Percentiles rank a stretch among this genome's conserved stretches.
phyloP scores from a whole-genome alignment of 2,113 vertebrate species.

The Megaceryle torquata region DNA sequence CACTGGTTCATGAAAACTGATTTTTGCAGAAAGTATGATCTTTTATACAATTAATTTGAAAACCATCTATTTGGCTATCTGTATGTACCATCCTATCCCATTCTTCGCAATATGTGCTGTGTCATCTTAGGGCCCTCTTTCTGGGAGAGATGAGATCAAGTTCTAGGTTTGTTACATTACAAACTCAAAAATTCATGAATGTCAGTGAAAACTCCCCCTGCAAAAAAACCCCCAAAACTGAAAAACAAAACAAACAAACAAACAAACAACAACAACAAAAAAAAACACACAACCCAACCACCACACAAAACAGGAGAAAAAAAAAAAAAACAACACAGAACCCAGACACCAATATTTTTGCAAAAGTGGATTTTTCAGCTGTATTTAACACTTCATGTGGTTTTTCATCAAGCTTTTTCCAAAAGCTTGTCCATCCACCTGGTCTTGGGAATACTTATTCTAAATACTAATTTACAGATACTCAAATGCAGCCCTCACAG shows the following conservation, averaged over 20 bases:
- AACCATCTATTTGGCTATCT: background rate
- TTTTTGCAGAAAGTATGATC: background rate
- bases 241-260: background rate
- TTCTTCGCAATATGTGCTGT: fast-evolving
- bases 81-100: background rate
- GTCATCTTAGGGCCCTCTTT: background rate
- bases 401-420: too few relatives aligned
- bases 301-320: too few relatives aligned
- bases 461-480: background rate
- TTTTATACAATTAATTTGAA: background rate
- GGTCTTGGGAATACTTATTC: background rate
- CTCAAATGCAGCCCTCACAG: background rate
- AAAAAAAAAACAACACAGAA: too few relatives aligned
- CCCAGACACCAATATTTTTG: background rate
- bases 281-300: background rate
- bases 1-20: background rate
- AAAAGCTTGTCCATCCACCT: background rate
- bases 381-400: background rate
- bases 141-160: background rate
- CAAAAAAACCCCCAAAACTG: fast-evolving
- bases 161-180: background rate
- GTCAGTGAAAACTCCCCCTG: background rate
- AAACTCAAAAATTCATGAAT: background rate
- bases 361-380: background rate
- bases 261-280: background rate